Evolutionary conservation across 2,888 invertebrate species (phyloP), one percentile per base, ranked within the genome.

Genomic region (Aleiodes leptofemur): DNA sequence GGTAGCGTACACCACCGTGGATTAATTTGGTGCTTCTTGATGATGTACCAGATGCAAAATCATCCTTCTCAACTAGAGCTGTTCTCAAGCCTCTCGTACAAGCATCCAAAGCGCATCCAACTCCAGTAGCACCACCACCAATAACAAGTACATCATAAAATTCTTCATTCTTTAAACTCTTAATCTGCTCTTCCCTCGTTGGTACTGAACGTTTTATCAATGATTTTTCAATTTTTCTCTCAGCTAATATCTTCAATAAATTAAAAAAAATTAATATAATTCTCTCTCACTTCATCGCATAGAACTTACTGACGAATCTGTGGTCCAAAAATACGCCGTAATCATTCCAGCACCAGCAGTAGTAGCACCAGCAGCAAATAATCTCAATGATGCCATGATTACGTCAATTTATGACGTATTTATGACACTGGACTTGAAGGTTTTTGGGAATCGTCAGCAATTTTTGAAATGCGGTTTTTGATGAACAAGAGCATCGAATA

Each of bases 61-160:
- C 99, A 86, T 98, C 98, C 66, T 95, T 93, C 90, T 99, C 99
- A 3, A 99, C 95, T 79, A 99, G 89, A 0, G 98, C 98, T 8
- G 98, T 98, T 87, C 96, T 97, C 73, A 99, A 91, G 74, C 98
- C 99, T 93, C 99, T 92, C 4, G 98, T 98, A 71, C 94, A 94
- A 3, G 99, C 94, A 90, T 99, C 99, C 11, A 99, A 91, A 0
- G 99, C 98, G 86, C 98, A 98, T 1, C 99, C 99, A 50, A 96
- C 94, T 0, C 99, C 99, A 0, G 99, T 99, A 50, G 99, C 99
- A 57, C 99, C 99, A 0, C 98, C 98, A 0, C 99, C 99, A 82
- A 99, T 95, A 81, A 99, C 96, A 53, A 99, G 93, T 43, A 99
- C 93, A 90, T 99, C 98, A 89, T 95, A 98, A 78, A 93, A 92